Conservation (phyloP, 2,888 invertebrate species). For the Machimus atricapillus region DNA sequence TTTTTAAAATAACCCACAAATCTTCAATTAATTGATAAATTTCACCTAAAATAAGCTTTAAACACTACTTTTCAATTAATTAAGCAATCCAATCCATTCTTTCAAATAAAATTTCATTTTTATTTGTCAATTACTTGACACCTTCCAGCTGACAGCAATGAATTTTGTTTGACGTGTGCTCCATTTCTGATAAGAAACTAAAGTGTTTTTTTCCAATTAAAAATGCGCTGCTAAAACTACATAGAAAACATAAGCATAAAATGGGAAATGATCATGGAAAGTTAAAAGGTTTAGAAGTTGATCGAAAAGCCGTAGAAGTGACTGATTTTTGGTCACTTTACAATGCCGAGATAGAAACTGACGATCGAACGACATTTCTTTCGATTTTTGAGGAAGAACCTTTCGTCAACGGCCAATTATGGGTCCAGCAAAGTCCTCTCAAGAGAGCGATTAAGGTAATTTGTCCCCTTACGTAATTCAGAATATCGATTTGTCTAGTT, state of each 20-base stretch:
- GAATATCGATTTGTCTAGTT: background rate
- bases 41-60: background rate
- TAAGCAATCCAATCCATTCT: background rate
- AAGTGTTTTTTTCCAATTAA: background rate
- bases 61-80: background rate
- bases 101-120: too few species aligned
- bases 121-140: background rate
- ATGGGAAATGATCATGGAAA: conserved; percentile 84
- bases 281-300: conserved; percentile 74
- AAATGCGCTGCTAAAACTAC: background rate
- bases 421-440: conserved; percentile 72
- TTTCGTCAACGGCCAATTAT: conserved; percentile 70
- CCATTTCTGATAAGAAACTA: background rate
- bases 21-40: background rate
- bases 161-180: background rate
- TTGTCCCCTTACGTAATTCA: conserved; percentile 36
- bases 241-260: conserved; percentile 39
- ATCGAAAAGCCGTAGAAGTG: conserved; percentile 75
- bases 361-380: conserved; percentile 67
- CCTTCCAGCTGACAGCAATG: background rate
- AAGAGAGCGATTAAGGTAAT: conserved; percentile 80
- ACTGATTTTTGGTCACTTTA: conserved; percentile 82
- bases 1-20: background rate
- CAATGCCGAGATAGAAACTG: conserved; percentile 55
- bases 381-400: conserved; percentile 80